Evolutionary conservation across 2,888 invertebrate species (phyloP), one percentile per base, ranked within the genome.

Genomic region (Pinctada fucata): DNA sequence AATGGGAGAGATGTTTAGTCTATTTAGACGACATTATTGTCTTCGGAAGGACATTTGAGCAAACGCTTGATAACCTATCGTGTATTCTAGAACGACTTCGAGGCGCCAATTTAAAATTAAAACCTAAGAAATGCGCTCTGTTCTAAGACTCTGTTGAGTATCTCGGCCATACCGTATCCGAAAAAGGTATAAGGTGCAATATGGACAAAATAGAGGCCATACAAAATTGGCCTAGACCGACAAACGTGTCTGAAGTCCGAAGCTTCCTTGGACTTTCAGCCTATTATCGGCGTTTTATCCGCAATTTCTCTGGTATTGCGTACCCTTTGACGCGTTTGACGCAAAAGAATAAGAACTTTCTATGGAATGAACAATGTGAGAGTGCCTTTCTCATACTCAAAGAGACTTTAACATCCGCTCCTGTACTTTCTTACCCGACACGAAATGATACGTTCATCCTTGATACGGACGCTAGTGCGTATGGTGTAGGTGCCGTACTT

Each of bases 1-100:
- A 84, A 81, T 63, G 84, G 81, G 74, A 76, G 3, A 79, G 78
- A 10, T 89, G 90, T 78, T 87, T 92, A 47, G 90, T 91, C 0
- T 93, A 92, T 76, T 71, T 92, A 47, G 92, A 80, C 16, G 70
- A 76, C 45, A 72, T 75, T 31, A 80, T 80, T 58, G 72, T 77
- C 3, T 65, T 65, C 45, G 74, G 77, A 1, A 67, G n/a, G 16
- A 66, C 77, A 48, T 78, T 78, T 68, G 68, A 75, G 5, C 67
- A 75, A 66, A 63, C 50, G 6, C 47, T 75, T n/a, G 50, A 16
- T 13, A 78, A 77, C 49, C 47, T 80, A 4, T 31, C 71, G 13
- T 2, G 31, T 13, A 66, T 80, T n/a, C 75, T 80, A 51, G 49
- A 72, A 8, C 16, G 75, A 58, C 72, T 80, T 67, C 45, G 64